Base-by-base conservation (phyloP, 2,113 vertebrate species). In the Baryphthengus martii region DNA sequence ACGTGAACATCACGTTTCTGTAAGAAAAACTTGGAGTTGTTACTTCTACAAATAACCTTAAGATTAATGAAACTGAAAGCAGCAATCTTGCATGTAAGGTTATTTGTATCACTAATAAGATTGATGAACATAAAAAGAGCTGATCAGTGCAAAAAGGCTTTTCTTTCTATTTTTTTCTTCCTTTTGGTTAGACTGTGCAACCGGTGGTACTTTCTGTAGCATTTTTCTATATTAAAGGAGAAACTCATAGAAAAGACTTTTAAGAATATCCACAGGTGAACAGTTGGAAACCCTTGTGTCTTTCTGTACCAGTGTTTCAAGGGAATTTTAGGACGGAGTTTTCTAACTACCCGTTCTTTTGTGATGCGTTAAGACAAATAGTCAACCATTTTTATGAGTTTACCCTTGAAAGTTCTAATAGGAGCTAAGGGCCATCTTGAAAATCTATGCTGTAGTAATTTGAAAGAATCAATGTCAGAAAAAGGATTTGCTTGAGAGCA, bases 401-500 rank as follows among this genome's bases (percentile, higher is more conserved):
- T 71, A 63, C 17, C 52, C 52, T 47, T 58, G 25, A 37, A 85
- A 39, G 17, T 52, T 55, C 61, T 33, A 8, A 24, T 23, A 55
- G 79, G 65, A 78, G 20, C 61, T 72, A 29, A 2, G 31, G 61
- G 6, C 44, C 28, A 6, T 55, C 59, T 42, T 21, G 59, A 62
- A 92, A 83, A 56, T n/a, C 52, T 75, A 1, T 59, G 10, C 61
- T 75, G 35, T 75, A 67, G 80, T 92, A 88, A 84, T 81, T 71
- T 26, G 76, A 67, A 81, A 68, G 83, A 67, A 84, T 71, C 0
- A 0, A 61, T 52, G 73, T 80, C 79, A 78, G 93, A 66, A 81
- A 91, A 96, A 85, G 61, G 87, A 86, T 88, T 90, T 95, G 76
- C 90, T 97, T 16, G 6, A 71, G 56, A 93, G 83, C 49, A 67